Evolutionary conservation across 2,113 vertebrate species (phyloP).

Genomic region (Acanthochromis polyacanthus): DNA sequence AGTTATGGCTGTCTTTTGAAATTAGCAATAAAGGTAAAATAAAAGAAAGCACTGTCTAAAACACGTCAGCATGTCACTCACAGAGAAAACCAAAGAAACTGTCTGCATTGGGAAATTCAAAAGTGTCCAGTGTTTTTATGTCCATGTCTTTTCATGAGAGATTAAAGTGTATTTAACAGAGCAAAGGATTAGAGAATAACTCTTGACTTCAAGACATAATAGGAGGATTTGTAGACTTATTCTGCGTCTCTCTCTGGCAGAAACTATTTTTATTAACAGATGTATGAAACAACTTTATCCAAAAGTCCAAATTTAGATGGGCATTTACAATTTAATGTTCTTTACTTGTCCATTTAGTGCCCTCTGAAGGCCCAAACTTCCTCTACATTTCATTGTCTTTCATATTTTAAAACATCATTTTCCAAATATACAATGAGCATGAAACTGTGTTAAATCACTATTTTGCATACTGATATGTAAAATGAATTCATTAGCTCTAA

Average conservation of each 20-base stretch:
- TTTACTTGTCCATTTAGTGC: background rate
- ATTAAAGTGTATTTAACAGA: background rate
- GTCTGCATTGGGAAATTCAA: background rate
- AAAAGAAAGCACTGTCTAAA: background rate
- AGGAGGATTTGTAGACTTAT: background rate
- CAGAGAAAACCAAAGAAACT: constrained; percentile 5
- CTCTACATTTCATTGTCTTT: background rate
- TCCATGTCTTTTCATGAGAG: background rate
- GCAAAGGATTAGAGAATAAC: too few relatives aligned
- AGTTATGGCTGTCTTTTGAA: background rate
- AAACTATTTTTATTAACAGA: too few relatives aligned
- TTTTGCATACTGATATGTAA: background rate
- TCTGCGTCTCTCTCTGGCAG: too few relatives aligned
- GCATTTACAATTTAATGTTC: background rate
- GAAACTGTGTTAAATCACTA: background rate
- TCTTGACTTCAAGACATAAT: background rate
- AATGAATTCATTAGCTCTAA: background rate
- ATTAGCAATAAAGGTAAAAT: constrained; percentile 1
- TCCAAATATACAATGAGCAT: background rate
- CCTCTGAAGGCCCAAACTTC: background rate
- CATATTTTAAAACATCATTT: constrained; percentile 4
- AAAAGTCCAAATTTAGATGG: background rate
- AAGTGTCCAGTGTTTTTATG: constrained; percentile 2
- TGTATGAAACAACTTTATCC: too few relatives aligned
- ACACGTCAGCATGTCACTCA: constrained; percentile 12